Evolutionary conservation across 2,113 vertebrate genomes (phyloP).

Genomic region (Xiphophorus hellerii): DNA sequence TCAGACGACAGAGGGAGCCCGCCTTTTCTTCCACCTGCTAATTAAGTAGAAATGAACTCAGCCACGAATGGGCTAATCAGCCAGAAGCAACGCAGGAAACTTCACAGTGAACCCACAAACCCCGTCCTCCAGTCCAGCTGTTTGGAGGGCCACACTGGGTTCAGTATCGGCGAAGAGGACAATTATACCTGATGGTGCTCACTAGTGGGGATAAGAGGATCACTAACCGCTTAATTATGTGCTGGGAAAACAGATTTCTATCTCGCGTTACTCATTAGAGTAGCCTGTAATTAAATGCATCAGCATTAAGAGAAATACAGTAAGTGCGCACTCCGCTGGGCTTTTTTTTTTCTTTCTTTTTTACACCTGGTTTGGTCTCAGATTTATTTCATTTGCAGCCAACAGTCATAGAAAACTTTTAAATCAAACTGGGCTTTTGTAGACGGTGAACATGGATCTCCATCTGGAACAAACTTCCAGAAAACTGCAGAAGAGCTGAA

Average conservation of each 20-base stretch:
- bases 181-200: not conserved
- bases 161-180: slow-evolving; percentile 5
- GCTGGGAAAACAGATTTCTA: not conserved
- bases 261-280: slow-evolving; percentile 6
- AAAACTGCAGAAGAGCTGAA: no score
- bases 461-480: no score
- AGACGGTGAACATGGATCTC: not conserved
- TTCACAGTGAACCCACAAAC: not conserved
- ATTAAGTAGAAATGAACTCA: slow-evolving; percentile 31
- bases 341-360: not conserved
- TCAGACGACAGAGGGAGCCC: slow-evolving; percentile 35
- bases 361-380: not conserved
- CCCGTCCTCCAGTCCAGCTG: not conserved
- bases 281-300: not conserved
- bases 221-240: slow-evolving; percentile 16
- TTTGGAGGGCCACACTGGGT: slow-evolving; percentile 6
- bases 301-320: slow-evolving; percentile 1
- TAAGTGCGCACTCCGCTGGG: not conserved
- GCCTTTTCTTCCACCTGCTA: slow-evolving; percentile 31
- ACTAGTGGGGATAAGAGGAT: slow-evolving; percentile 2
- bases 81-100: slow-evolving; percentile 17
- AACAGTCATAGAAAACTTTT: not conserved
- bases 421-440: not conserved
- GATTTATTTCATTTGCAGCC: not conserved
- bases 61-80: not conserved